Evolutionary conservation across 1,140 invertebrate species (phyloP).

Genomic region (Drosophila persimilis): DNA sequence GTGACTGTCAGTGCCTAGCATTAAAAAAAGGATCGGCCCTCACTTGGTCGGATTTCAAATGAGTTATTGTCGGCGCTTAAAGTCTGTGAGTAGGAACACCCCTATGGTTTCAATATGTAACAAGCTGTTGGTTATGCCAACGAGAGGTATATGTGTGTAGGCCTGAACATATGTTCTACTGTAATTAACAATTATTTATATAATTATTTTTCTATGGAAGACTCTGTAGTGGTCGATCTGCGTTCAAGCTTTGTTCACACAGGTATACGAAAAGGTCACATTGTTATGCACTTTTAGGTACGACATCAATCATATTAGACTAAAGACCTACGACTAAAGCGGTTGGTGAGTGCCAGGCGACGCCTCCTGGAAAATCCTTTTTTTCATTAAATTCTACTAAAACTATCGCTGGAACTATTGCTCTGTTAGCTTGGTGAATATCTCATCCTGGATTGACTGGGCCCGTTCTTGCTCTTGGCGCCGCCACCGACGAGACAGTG

Average conservation of each 20-base stretch:
- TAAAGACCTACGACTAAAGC: slow-evolving; percentile 1
- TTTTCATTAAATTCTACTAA: slow-evolving; percentile 37
- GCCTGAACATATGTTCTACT: slow-evolving; percentile 25
- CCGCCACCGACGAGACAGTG: slow-evolving; percentile 83
- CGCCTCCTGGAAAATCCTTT: slow-evolving; percentile 37
- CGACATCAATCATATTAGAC: slow-evolving; percentile 42
- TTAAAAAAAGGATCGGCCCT: slow-evolving; percentile 13
- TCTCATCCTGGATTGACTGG: slow-evolving; percentile 38
- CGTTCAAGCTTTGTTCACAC: slow-evolving; percentile 30
- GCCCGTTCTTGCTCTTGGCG: slow-evolving; percentile 31
- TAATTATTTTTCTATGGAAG: slow-evolving; percentile 63
- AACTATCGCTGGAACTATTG: slow-evolving; percentile 16
- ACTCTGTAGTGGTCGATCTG: slow-evolving; percentile 44
- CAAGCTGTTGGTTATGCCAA: slow-evolving; percentile 31
- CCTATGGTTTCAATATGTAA: slow-evolving; percentile 25
- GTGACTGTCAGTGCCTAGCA: slow-evolving; percentile 41
- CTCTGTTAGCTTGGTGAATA: slow-evolving; percentile 50
- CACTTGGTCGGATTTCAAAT: not conserved
- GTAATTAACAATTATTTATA: slow-evolving; percentile 40
- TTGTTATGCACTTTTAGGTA: slow-evolving; percentile 71
- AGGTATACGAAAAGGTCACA: slow-evolving; percentile 78
- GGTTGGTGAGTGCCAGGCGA: slow-evolving; percentile 18
- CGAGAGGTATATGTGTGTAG: slow-evolving; percentile 35
- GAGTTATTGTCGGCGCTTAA: slow-evolving; percentile 19
- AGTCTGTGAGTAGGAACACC: slow-evolving; percentile 5